Base-by-base conservation (phyloP, 2,888 invertebrate species). In the Agonopterix alstromeriana region DNA sequence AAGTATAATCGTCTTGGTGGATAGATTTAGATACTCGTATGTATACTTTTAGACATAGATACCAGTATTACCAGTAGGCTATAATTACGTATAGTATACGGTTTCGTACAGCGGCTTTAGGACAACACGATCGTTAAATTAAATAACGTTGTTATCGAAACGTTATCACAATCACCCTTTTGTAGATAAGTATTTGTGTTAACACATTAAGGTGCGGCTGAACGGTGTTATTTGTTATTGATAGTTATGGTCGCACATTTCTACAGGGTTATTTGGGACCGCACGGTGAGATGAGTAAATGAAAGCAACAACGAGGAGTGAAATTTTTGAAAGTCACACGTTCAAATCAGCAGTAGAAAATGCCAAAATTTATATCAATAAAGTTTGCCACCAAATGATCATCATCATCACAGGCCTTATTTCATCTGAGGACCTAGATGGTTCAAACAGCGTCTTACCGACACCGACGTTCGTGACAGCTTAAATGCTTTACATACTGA, bases 131-230 rank as follows among this genome's bases (percentile, higher is more conserved):
- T 27, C 38, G 38, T 38, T 12, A 12, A 12, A 46, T 50, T 43
- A 12, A 42, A 46, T 50, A 41, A 49, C 42, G n/a, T 41, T n/a
- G 41, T 45, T 56, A 53, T 52, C 49, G 12, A 46, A 48, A 47
- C 42, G 42, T 52, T 56, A 56, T 52, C 55, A 47, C 47, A 50
- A 52, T 48, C 47, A 40, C 12, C 12, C 47, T 50, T 55, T 47
- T 46, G 47, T 45, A 44, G 51, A 55, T 55, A 53, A 49, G 51
- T 48, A 44, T 47, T 48, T 5, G 51, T 12, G 47, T 43, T 44
- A 46, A 47, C 47, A 48, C 46, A 36, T 10, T 42, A 11, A 48
- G 49, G 53, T 51, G 54, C 48, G 48, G 49, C 43, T 38, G 35
- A 40, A 48, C 35, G 40, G 43, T 14, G 44, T 49, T 42, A 44